Evolutionary conservation across 2,797 vertebrate genomes (phyloP), one percentile per base, ranked within the genome.

Genomic region (Microcaecilia unicolor): DNA sequence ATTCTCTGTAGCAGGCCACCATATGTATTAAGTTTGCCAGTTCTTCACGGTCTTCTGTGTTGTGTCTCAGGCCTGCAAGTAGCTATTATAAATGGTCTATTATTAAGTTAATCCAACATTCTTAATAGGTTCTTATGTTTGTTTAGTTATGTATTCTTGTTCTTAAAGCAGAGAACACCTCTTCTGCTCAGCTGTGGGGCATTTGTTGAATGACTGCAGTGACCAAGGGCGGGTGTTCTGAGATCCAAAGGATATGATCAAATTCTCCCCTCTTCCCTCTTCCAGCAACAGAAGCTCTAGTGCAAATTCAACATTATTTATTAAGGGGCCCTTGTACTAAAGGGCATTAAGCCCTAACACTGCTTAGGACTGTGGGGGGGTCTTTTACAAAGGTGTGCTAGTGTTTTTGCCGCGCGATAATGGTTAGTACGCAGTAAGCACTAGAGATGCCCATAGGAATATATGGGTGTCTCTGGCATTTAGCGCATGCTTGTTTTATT

Each of bases 141-240:
- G 24, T 67, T 67, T 62, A 58, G 58, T 65, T 57, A 43, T 1
- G 20, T 66, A 58, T 57, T 57, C 54, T 56, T 55, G 28, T 51
- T 41, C 40, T 56, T 54, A 25, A 21, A 19, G 10, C 50, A 40
- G 61, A 61, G 61, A 55, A 54, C 64, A 61, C 32, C 61, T 63
- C 64, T 64, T 62, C 59, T 48, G 7, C 7, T 23, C 37, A 37
- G 6, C n/a, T 13, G 3, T 22, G 33, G n/a, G 17, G 25, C 31
- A 10, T 41, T 32, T 2, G 37, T 22, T 4, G 22, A 19, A 35
- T 1, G 23, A 28, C 43, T 33, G 31, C 30, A 34, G 30, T 46
- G 11, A 7, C 20, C 7, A 6, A 28, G 57, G n/a, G 37, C 22
- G 52, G 37, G 44, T 34, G 37, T 16, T n/a, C n/a, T n/a, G n/a